Evolutionary conservation across 2,888 invertebrate species (phyloP), one percentile per base, ranked within the genome.

Genomic region (Holacanthella duospinosa): DNA sequence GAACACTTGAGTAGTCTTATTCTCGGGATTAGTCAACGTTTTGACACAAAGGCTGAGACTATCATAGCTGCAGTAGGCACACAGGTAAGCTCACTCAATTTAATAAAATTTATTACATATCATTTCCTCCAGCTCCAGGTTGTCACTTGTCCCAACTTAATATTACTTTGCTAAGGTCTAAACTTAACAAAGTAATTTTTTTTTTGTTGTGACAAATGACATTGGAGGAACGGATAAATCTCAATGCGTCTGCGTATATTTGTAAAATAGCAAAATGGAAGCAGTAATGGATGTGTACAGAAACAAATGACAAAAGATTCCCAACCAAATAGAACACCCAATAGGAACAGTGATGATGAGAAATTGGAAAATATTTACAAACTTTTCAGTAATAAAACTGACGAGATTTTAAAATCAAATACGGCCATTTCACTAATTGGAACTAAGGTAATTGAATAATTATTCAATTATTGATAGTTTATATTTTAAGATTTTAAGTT

Each of bases 1-100:
- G 73, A 73, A 48, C 68, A 66, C 43, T 43, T 71, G 1, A 53
- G 55, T 29, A 55, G 62, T 27, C 26, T 57, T 1, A 60, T 62
- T 43, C 44, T 43, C 16, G 57, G 55, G 19, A 55, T 64, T 1
- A 16, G 61, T 25, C 55, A 55, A 27, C 28, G 55, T 29, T 24
- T 55, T 26, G 36, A 55, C 9, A 21, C 6, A 6, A 28, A 27
- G 28, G 29, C 55, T 4, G 66, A 66, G 58, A 60, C 55, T 24
- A 43, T 63, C 28, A 55, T 65, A 1, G 44, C 55, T 12, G 55
- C 36, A 19, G 25, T 62, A 2, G 60, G 62, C 29, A 26, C 36
- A 16, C 58, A 61, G 19, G 59, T 59, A 21, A 64, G 61, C 54
- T n/a, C 60, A 4, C 60, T 9, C 4, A 21, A n/a, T 21, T 48